Percentiles rank a stretch among this genome's conserved stretches.
Evolutionary conservation across 2,113 vertebrate genomes (phyloP).

Genomic region (Stegostoma tigrinum): DNA sequence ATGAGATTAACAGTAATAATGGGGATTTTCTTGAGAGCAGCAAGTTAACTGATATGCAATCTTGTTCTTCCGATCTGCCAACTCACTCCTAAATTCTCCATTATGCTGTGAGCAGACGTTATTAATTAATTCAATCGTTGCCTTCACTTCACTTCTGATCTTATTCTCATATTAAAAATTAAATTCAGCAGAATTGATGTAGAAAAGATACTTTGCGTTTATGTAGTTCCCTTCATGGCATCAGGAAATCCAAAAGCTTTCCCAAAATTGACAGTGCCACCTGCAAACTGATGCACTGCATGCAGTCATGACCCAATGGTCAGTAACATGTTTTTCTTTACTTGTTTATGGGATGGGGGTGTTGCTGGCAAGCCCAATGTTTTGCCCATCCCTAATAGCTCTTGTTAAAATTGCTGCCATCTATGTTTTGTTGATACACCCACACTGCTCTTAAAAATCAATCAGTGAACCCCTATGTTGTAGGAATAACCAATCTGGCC

Average conservation of each 20-base stretch:
- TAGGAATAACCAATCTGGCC: no score
- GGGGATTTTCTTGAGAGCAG: not conserved
- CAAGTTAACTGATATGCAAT: not conserved
- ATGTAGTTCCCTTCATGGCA: not conserved
- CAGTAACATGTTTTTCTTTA: not conserved
- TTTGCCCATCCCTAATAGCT: no score
- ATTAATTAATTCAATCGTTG: not conserved
- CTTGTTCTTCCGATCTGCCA: not conserved
- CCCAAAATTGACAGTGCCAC: not conserved
- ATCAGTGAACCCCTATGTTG: no score
- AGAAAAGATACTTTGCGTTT: not conserved
- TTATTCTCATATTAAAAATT: not conserved
- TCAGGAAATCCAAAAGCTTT: not conserved
- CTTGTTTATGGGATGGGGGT: no score
- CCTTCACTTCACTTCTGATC: not conserved
- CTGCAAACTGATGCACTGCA: not conserved
- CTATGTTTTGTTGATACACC: no score
- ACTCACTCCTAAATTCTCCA: not conserved
- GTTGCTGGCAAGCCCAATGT: no score
- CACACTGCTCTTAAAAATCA: not conserved
- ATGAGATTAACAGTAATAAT: not conserved
- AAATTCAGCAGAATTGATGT: not conserved
- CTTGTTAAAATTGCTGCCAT: no score
- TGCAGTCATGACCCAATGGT: not conserved
- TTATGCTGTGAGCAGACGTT: not conserved